phyloP scores from a whole-genome alignment of 2,888 invertebrate species.

The Amphipoea lucens region DNA sequence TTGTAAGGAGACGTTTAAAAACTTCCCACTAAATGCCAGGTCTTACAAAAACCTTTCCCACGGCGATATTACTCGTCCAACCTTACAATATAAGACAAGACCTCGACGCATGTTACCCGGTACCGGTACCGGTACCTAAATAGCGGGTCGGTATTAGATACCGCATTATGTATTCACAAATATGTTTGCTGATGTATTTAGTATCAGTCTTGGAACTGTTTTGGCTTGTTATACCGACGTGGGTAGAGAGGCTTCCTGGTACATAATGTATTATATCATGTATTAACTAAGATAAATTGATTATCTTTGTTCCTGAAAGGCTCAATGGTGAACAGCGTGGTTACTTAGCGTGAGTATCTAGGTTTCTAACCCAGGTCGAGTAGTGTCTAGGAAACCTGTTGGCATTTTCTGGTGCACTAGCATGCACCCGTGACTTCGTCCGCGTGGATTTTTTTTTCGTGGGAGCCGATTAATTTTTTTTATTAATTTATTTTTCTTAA shows the following conservation, averaged over 20 bases:
- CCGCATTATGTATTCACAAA: constrained; percentile 19
- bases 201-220: constrained; percentile 24
- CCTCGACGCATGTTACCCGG: background rate
- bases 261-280: constrained; percentile 17
- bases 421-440: no score
- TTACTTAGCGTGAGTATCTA: background rate
- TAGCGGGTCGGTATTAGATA: background rate
- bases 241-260: constrained; percentile 13
- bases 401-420: background rate
- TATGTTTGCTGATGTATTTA: constrained; percentile 37
- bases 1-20: background rate
- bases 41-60: constrained; percentile 1
- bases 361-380: background rate
- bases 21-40: background rate
- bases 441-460: no score
- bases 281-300: constrained; percentile 14
- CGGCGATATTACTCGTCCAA: background rate
- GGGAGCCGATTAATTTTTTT: no score
- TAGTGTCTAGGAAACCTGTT: background rate
- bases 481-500: no score
- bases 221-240: constrained; percentile 16
- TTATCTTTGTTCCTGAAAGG: background rate
- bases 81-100: background rate
- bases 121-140: background rate
- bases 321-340: no score